These are phyloP conservation scores for Epirrhoe tristata DNA, from an alignment of 2,888 invertebrate species.

Conservation along the genomic window DNA sequence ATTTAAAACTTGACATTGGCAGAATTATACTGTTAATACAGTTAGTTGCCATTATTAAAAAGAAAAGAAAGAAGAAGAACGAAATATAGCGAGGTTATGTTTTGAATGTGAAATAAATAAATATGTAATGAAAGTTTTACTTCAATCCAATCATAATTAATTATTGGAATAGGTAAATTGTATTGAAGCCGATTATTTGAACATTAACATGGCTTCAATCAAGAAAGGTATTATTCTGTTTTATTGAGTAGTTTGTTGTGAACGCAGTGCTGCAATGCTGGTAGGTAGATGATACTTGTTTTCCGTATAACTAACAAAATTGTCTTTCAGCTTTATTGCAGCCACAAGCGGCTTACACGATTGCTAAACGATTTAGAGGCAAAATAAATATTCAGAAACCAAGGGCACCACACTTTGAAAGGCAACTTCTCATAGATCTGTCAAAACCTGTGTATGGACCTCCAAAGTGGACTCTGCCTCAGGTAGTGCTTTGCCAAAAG, in stretches of 20 bases:
- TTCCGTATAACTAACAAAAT: background rate
- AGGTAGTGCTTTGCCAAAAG: slow-evolving; percentile 83
- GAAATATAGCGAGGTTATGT: too few species aligned
- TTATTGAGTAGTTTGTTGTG: too few species aligned
- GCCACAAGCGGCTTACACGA: slow-evolving; percentile 70
- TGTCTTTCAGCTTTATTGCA: slow-evolving; percentile 71
- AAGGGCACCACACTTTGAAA: slow-evolving; percentile 88
- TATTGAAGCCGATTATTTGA: too few species aligned
- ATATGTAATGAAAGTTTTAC: too few species aligned
- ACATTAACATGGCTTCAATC: slow-evolving; percentile 42
- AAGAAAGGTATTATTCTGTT: slow-evolving; percentile 51
- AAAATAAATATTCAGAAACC: slow-evolving; percentile 93
- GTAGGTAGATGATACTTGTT: background rate
- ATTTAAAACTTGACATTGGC: too few species aligned
- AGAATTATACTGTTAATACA: too few species aligned
- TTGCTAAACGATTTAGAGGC: slow-evolving; percentile 88
- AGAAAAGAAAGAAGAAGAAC: too few species aligned
- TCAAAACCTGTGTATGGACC: slow-evolving; percentile 86
- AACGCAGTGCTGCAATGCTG: too few species aligned
- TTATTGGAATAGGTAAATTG: too few species aligned
- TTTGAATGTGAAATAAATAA: too few species aligned
- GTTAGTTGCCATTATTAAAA: too few species aligned
- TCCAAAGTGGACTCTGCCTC: slow-evolving; percentile 73
- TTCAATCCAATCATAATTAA: too few species aligned
- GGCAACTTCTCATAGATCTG: slow-evolving; percentile 88